A percentile compares a stretch with the other conserved stretches of the same genome.
Evolutionary conservation across 2,888 invertebrate genomes (phyloP).

Genomic region (Adela reaumurella): DNA sequence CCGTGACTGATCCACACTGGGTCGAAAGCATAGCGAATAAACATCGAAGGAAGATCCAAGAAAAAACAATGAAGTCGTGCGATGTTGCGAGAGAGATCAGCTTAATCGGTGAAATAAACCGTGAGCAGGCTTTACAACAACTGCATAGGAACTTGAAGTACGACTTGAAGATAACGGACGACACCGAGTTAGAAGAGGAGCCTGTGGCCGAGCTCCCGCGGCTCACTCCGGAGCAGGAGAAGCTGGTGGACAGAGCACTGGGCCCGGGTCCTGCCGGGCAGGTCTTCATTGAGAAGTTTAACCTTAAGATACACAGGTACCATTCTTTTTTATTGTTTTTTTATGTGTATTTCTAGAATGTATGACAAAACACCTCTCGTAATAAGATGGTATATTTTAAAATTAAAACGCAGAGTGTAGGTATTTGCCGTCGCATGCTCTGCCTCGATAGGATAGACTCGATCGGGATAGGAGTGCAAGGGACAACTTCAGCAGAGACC

Average conservation of each 20-base stretch:
- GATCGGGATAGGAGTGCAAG: too few relatives aligned
- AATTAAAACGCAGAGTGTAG: too few relatives aligned
- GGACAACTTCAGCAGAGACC: too few relatives aligned
- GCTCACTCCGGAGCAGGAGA: constrained; percentile 65
- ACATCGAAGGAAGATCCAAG: constrained; percentile 37
- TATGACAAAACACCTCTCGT: too few relatives aligned
- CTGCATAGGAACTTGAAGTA: constrained; percentile 41
- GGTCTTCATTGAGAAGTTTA: constrained; percentile 59
- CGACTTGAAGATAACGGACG: constrained; percentile 46
- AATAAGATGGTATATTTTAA: too few relatives aligned
- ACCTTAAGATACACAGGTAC: constrained; percentile 46
- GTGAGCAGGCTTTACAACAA: constrained; percentile 38
- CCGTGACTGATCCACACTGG: constrained; percentile 51
- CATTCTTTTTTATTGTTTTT: not conserved
- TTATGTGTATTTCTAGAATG: too few relatives aligned
- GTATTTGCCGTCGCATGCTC: too few relatives aligned
- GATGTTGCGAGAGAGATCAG: constrained; percentile 42
- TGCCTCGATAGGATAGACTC: too few relatives aligned
- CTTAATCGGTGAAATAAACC: constrained; percentile 45
- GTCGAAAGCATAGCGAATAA: constrained; percentile 43
- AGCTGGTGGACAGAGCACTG: constrained; percentile 55
- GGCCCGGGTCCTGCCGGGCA: constrained; percentile 59
- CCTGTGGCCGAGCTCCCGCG: constrained; percentile 50
- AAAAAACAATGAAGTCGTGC: constrained; percentile 38
- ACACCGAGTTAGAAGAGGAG: constrained; percentile 41